These are phyloP conservation scores for Phymatocera aterrima DNA, from an alignment of 2,888 invertebrate genomes.

Conservation along the genomic window DNA sequence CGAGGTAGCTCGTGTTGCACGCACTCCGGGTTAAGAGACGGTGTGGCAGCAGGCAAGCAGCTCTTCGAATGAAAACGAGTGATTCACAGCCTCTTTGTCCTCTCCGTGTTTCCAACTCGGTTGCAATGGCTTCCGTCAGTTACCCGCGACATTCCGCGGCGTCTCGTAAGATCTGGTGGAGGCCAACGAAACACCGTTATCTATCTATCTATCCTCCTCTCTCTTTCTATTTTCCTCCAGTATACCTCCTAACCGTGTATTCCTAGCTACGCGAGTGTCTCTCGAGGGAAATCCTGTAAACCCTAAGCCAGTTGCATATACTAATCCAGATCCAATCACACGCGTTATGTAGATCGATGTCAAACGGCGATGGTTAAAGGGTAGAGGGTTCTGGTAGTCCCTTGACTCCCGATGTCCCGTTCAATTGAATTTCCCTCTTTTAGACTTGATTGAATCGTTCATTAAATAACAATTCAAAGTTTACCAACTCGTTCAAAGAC, in stretches of 20 bases:
- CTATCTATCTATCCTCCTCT: not conserved
- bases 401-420: not conserved
- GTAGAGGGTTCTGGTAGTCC: not conserved
- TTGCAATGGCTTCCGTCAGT: conserved; percentile 39
- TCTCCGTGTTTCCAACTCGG: conserved; percentile 40
- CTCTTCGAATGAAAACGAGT: conserved; percentile 38
- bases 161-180: conserved; percentile 22
- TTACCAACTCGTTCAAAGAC: not conserved
- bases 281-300: conserved; percentile 33
- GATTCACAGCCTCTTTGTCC: conserved; percentile 44
- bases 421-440: not conserved
- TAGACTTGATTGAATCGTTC: not conserved
- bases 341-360: conserved; percentile 20
- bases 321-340: conserved; percentile 32
- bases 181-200: conserved; percentile 13
- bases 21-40: conserved; percentile 8
- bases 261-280: not conserved
- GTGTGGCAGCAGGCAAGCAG: conserved; percentile 14
- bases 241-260: not conserved
- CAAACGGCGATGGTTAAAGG: conserved; percentile 19
- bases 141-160: conserved; percentile 38
- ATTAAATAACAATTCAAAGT: conserved; percentile 21
- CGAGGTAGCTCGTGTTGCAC: conserved; percentile 28
- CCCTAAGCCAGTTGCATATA: conserved; percentile 38
- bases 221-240: not conserved